Evolutionary conservation across 2,797 vertebrate species (phyloP), one percentile per base, ranked within the genome.

Genomic region (Coregonus suidteri): DNA sequence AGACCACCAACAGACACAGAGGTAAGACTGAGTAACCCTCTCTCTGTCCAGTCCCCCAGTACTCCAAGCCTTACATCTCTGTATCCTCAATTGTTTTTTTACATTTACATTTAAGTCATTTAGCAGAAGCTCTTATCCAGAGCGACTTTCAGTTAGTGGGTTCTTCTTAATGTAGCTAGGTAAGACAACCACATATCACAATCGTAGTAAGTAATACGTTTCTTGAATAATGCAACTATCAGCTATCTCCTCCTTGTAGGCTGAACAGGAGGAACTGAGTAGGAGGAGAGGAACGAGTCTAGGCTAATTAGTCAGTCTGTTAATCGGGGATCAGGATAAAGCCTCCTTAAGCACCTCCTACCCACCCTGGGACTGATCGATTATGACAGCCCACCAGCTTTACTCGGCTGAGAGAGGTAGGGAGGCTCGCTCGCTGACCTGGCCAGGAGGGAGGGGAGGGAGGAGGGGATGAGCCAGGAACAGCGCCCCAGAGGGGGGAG

Each of bases 1-100:
- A 99, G 95, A 99, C 97, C 79, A 99, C 97, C 91, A 99, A 99
- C 94, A 94, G 98, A 88, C 97, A 99, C 94, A 91, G 98, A 97
- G 98, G 98, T 98, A 93, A 97, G 41, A 30, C 65, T 0, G 0
- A 25, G 25, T 25, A 25, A 84, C 71, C 81, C 3, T 20, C 65
- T 14, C 16, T 67, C 35, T 52, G 64, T 51, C 66, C 13, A 41
- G 41, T 41, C 41, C 41, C 41, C 41, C 41, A 47, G 41, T 47
- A 47, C 41, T 47, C 7, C 2, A 47, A 47, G 41, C 41, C 7
- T 25, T 25, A 25, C 1, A 25, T 64, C 59, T 64, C n/a, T 25
- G 20, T 64, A 9, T 13, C 59, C 14, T 59, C 59, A 47, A 47
- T 34, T 25, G 25, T 25, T 25, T 25, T 25, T 25, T 25, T 25